Evolutionary conservation across 2,888 invertebrate species (phyloP).

Genomic region (Patella depressa): DNA sequence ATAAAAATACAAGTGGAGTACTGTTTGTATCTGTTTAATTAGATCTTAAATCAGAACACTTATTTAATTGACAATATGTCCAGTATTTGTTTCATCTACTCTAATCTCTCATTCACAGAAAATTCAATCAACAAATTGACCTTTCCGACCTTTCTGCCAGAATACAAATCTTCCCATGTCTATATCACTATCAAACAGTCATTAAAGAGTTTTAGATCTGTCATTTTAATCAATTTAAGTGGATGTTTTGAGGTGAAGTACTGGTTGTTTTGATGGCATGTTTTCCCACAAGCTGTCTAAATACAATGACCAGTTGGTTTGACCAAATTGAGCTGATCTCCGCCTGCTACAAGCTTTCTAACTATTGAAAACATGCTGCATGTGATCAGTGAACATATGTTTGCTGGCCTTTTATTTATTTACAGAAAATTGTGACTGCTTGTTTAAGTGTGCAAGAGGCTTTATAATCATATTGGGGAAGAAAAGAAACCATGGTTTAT

Average conservation of each 20-base stretch:
- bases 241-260: background rate
- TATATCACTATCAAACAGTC: background rate
- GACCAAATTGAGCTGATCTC: background rate
- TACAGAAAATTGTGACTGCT: background rate
- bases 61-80: too few relatives aligned
- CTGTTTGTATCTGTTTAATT: too few relatives aligned
- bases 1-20: too few relatives aligned
- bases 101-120: too few relatives aligned
- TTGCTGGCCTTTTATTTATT: background rate
- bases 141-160: background rate
- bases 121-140: background rate
- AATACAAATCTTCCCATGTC: constrained; percentile 10
- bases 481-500: too few relatives aligned
- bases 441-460: background rate
- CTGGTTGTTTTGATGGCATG: background rate
- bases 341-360: constrained; percentile 1
- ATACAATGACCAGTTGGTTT: background rate
- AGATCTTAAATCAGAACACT: too few relatives aligned
- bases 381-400: background rate
- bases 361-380: constrained; percentile 2
- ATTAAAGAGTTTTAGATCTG: constrained; percentile 3
- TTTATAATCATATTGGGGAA: too few relatives aligned
- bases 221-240: constrained; percentile 4
- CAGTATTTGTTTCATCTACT: too few relatives aligned
- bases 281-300: constrained; percentile 7